These are phyloP conservation scores for Threskiornis aethiopicus DNA, from an alignment of 2,797 vertebrate genomes.

Conservation along the genomic window DNA sequence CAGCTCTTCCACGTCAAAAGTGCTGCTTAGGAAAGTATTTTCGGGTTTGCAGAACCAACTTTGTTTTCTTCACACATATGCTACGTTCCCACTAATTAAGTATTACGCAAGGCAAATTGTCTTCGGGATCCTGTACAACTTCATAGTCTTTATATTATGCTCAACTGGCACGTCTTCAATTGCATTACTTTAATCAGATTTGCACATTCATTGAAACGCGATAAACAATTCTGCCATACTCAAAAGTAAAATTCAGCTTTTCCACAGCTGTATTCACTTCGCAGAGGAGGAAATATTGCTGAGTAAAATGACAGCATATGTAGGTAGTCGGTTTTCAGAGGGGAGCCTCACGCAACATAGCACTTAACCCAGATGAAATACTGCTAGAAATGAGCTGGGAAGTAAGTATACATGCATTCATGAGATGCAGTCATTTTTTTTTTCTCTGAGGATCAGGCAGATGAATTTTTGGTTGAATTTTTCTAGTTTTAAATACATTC, in stretches of 20 bases:
- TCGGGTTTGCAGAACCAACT: neutral
- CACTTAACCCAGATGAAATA: neutral
- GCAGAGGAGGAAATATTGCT: neutral
- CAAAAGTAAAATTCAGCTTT: neutral
- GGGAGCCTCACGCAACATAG: neutral
- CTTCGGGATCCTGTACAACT: neutral
- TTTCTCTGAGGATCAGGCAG: neutral
- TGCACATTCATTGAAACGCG: rapidly evolving
- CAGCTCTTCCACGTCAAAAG: neutral
- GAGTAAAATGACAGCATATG: neutral
- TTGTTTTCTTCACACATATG: neutral
- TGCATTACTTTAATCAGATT: neutral
- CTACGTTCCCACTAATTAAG: neutral
- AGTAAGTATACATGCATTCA: neutral
- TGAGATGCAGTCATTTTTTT: neutral
- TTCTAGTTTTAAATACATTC: neutral
- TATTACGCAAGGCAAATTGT: neutral
- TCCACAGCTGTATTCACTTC: neutral
- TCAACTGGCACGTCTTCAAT: neutral
- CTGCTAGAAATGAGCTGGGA: neutral
- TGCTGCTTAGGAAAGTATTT: neutral
- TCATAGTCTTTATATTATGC: neutral
- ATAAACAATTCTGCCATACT: neutral
- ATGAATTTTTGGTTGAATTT: neutral
- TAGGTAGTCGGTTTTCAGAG: neutral